Base-by-base conservation (phyloP, 2,113 vertebrate species). In the Sceloporus tristichus region DNA sequence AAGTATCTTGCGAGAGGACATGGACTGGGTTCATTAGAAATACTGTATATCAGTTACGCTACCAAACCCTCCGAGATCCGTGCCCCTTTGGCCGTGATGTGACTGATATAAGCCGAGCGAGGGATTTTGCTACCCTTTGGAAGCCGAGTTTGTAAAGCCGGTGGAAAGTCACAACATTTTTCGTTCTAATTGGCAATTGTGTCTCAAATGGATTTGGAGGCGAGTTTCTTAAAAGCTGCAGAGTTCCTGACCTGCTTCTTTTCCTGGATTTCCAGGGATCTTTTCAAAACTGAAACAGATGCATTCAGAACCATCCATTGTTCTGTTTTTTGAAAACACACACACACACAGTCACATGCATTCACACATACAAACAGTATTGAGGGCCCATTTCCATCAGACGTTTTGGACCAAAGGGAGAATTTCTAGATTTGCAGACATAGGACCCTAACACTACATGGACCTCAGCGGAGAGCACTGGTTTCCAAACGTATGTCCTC, bases 61-160 rank as follows among this genome's bases (percentile, higher is more conserved):
- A 83, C 34, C 59, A 59, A 93, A 88, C 23, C 48, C 84, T 29
- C 23, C 0, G 76, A 80, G 92, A 77, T 89, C 77, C 76, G 81
- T 86, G 8, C 19, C 5, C 3, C 48, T 25, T 19, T 9, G 48
- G 18, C 1, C 16, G 38, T 87, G 54, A 5, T 1, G 1, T 29
- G 53, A 89, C 34, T 0, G 40, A 56, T 14, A 1, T 0, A 38
- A 81, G 73, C 85, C 80, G 73, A 83, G 85, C 65, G 0, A 65
- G 53, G 77, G n/a, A 5, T 5, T 84, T 65, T 85, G 34, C 21
- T 71, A 23, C 0, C 38, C 56, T 88, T 27, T 71, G 8, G 10
- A 79, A 40, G 23, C 16, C 56, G 82, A 53, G 77, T 19, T 77
- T 87, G 82, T 29, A 9, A 42, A 1, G 1, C 54, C 74, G 2